Conservation (phyloP, 2,797 vertebrate species). For the Bradypodion ventrale region DNA sequence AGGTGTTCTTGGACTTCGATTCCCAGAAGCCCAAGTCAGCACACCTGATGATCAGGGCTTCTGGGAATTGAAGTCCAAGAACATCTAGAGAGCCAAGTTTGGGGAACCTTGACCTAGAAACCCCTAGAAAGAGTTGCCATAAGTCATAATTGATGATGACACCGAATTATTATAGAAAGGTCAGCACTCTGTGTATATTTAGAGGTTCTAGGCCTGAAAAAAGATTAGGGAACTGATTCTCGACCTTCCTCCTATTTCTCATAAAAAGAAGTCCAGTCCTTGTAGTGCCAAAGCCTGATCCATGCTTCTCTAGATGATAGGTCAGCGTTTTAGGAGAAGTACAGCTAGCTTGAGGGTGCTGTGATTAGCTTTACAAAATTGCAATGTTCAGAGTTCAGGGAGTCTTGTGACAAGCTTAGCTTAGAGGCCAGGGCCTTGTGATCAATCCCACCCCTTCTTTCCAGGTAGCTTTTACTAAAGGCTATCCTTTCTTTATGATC, state of each 20-base stretch:
- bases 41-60: too few relatives aligned
- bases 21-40: too few relatives aligned
- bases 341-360: neutral
- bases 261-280: neutral
- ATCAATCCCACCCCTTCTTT: neutral
- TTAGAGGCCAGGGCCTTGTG: neutral
- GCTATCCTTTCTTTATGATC: neutral
- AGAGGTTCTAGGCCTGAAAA: neutral
- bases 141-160: too few relatives aligned
- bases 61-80: too few relatives aligned
- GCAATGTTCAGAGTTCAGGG: constrained; percentile 40
- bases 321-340: neutral
- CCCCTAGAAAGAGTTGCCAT: too few relatives aligned
- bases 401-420: constrained; percentile 48
- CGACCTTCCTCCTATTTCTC: neutral
- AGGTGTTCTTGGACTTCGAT: too few relatives aligned
- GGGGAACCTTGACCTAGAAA: too few relatives aligned
- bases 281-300: neutral
- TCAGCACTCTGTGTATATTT: neutral
- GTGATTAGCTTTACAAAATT: constrained; percentile 1
- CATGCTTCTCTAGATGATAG: neutral
- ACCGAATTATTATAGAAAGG: too few relatives aligned
- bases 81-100: too few relatives aligned
- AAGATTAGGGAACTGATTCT: neutral
- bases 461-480: neutral